A percentile compares a stretch with the other conserved stretches of the same genome.
Conservation (phyloP, 2,888 invertebrate genomes). For the Melolontha melolontha region DNA sequence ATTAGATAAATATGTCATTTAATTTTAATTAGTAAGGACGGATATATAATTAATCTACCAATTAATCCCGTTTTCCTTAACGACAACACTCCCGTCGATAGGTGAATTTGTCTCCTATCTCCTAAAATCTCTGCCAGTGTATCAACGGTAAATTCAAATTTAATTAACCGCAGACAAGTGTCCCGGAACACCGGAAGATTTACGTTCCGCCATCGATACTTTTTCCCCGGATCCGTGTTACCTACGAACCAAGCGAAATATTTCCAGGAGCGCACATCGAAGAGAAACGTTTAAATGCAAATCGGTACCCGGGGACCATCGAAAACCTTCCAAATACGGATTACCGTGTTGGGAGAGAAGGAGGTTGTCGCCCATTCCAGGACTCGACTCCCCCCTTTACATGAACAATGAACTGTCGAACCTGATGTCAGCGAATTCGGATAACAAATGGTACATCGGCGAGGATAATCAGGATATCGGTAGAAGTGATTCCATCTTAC, state of each 20-base stretch:
- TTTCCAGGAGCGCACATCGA: constrained; percentile 11
- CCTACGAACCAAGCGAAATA: constrained; percentile 24
- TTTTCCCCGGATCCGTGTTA: constrained; percentile 15
- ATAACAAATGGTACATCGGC: constrained; percentile 60
- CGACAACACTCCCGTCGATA: constrained; percentile 5
- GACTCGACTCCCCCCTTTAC: constrained; percentile 55
- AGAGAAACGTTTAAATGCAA: constrained; percentile 29
- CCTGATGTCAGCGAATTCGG: constrained; percentile 65
- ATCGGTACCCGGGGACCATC: constrained; percentile 5
- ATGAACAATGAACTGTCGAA: constrained; percentile 66
- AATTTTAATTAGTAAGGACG: too few relatives aligned
- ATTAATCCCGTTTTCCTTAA: constrained; percentile 3
- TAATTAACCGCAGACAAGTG: constrained; percentile 37
- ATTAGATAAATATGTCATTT: too few relatives aligned
- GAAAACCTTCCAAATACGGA: constrained; percentile 5
- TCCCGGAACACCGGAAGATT: constrained; percentile 36
- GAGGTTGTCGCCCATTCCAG: background rate
- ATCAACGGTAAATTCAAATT: constrained; percentile 36
- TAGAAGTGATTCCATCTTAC: constrained; percentile 64
- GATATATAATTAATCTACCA: constrained; percentile 1
- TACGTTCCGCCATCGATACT: constrained; percentile 35
- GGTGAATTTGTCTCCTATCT: constrained; percentile 27
- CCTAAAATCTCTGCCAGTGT: constrained; percentile 11
- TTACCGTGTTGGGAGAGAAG: constrained; percentile 1
- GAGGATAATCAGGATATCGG: constrained; percentile 61